phyloP scores from a whole-genome alignment of 2,113 vertebrate species.

The Erythrolamprus reginae region DNA sequence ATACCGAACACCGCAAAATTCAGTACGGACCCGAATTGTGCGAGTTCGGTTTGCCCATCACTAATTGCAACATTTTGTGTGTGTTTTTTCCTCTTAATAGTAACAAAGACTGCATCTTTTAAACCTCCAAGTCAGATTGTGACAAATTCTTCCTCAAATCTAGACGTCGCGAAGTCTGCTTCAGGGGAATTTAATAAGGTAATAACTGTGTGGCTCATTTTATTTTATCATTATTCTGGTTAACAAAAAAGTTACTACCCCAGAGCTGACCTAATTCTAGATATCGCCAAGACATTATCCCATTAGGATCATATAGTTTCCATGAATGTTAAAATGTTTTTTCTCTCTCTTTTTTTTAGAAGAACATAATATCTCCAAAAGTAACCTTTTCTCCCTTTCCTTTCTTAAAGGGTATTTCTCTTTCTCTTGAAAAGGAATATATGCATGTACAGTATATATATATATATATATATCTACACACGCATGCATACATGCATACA shows the following conservation, averaged over 20 bases:
- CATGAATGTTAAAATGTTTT: background rate
- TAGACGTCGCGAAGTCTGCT: conserved; percentile 24
- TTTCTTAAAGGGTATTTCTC: background rate
- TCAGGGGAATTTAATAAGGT: conserved; percentile 54
- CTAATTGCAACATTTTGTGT: background rate
- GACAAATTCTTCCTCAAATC: background rate
- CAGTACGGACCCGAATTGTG: too few species aligned
- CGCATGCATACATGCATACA: background rate
- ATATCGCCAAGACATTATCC: background rate
- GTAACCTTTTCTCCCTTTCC: background rate
- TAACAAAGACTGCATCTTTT: background rate
- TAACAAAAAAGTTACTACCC: background rate
- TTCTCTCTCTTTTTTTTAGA: background rate
- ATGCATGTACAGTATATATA: background rate
- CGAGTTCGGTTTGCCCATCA: too few species aligned
- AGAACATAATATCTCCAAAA: background rate
- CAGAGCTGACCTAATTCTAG: background rate
- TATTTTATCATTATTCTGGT: background rate
- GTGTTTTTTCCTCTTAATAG: background rate
- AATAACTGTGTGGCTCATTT: background rate
- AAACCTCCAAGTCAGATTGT: background rate
- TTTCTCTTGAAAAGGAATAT: background rate
- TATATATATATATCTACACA: background rate
- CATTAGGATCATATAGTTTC: background rate
- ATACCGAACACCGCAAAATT: too few species aligned